Percentiles rank a stretch among this genome's conserved stretches.
Conservation (phyloP, 2,888 invertebrate species). For the Sarcophaga caerulescens region DNA sequence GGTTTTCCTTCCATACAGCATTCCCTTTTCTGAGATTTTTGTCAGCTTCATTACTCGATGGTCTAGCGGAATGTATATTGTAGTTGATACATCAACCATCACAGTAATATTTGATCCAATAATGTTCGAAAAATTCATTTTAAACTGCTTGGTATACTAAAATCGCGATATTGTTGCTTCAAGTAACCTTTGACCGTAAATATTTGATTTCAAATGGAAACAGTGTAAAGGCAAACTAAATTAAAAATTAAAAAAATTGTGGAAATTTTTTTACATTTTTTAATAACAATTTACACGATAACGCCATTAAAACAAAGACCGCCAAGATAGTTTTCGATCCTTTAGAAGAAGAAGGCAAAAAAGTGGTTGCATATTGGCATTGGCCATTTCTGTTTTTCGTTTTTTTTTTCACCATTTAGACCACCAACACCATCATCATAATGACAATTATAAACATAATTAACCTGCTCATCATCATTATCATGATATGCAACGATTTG, state of each 20-base stretch:
- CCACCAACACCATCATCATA: slow-evolving; percentile 53
- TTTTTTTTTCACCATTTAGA: slow-evolving; percentile 5
- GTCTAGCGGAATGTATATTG: too few relatives aligned
- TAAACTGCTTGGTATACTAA: too few relatives aligned
- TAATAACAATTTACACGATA: slow-evolving; percentile 62
- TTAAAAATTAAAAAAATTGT: neutral
- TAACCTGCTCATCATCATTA: neutral
- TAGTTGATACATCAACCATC: too few relatives aligned
- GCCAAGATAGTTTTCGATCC: slow-evolving; percentile 25
- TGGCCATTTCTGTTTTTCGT: slow-evolving; percentile 42
- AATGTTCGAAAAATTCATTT: too few relatives aligned
- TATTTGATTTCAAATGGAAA: neutral
- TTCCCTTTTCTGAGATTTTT: too few relatives aligned
- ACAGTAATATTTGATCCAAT: too few relatives aligned
- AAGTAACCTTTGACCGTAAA: neutral
- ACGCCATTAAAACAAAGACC: slow-evolving; percentile 50
- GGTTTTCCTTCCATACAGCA: too few relatives aligned
- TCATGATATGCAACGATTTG: slow-evolving; percentile 40
- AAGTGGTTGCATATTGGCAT: slow-evolving; percentile 32
- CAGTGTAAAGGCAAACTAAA: neutral
- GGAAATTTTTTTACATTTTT: slow-evolving; percentile 24
- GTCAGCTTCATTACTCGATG: too few relatives aligned
- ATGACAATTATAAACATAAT: slow-evolving; percentile 8
- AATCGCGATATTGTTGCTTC: neutral
- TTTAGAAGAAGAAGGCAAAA: too few relatives aligned